Conservation (phyloP, 2,113 vertebrate genomes). For the Saimiri boliviensis region DNA sequence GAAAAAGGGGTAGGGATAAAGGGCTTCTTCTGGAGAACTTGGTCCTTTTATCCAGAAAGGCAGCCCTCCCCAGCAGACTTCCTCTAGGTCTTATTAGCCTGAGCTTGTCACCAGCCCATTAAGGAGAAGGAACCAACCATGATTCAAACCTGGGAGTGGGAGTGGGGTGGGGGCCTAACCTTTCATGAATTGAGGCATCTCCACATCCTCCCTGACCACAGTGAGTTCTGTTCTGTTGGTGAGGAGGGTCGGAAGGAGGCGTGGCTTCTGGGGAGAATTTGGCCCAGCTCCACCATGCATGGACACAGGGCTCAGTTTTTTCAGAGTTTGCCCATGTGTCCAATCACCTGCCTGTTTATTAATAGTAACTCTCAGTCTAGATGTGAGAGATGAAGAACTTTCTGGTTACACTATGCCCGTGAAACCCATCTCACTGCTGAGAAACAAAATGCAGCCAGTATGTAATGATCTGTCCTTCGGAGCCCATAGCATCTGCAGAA, state of each 20-base stretch:
- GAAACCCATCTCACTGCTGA: neutral
- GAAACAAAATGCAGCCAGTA: neutral
- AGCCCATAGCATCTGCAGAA: neutral
- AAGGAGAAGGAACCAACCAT: neutral
- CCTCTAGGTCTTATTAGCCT: neutral
- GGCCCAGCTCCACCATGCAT: neutral
- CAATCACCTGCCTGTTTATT: neutral
- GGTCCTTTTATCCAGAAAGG: neutral
- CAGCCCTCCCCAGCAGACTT: neutral
- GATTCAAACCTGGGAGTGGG: neutral
- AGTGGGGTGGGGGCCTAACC: neutral
- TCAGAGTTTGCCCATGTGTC: neutral
- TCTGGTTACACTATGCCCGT: neutral
- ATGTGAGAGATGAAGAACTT: neutral
- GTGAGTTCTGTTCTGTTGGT: neutral
- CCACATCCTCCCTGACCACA: neutral
- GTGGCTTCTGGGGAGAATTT: neutral
- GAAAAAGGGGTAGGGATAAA: neutral
- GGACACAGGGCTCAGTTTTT: neutral
- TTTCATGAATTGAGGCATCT: neutral
- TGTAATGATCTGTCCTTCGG: neutral
- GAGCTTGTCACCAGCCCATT: neutral
- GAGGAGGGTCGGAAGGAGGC: neutral
- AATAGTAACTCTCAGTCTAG: neutral
- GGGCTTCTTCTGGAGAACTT: neutral